These are phyloP conservation scores for Parnassius smintheus DNA, from an alignment of 2,888 invertebrate genomes.

Conservation along the genomic window DNA sequence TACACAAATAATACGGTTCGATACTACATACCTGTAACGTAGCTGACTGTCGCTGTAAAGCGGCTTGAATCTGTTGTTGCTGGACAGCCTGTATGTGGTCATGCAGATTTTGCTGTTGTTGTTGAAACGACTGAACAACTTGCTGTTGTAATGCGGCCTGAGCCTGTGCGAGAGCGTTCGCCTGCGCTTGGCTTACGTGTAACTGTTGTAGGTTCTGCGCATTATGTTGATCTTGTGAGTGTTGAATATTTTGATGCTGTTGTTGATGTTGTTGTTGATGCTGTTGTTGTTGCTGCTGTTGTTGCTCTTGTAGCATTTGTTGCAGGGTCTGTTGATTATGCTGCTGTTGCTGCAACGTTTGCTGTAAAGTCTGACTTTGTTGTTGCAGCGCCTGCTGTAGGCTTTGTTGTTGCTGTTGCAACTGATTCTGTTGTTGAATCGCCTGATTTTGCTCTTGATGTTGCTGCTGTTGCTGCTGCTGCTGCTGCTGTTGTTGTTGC, in stretches of 20 bases:
- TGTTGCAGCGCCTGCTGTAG: constrained; percentile 47
- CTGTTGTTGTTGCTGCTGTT: constrained; percentile 45
- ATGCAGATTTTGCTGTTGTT: constrained; percentile 71
- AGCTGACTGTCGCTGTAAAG: constrained; percentile 70
- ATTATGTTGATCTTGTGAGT: constrained; percentile 47
- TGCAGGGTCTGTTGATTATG: constrained; percentile 43
- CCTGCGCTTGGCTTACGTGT: constrained; percentile 73
- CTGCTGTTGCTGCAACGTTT: constrained; percentile 51
- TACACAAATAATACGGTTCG: too few relatives aligned
- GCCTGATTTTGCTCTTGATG: constrained; percentile 50
- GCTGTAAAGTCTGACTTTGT: constrained; percentile 44
- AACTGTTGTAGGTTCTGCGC: constrained; percentile 64
- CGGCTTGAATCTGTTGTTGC: constrained; percentile 75
- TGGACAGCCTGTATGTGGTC: constrained; percentile 73
- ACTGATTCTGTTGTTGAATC: constrained; percentile 43
- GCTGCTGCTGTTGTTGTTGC: constrained; percentile 66
- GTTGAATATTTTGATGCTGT: constrained; percentile 46
- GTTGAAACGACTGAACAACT: constrained; percentile 70
- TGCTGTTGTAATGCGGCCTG: constrained; percentile 72
- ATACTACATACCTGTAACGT: constrained; percentile 59
- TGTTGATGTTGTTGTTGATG: constrained; percentile 45
- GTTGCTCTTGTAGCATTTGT: constrained; percentile 55
- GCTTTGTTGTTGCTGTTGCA: constrained; percentile 45
- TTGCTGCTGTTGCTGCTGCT: constrained; percentile 60
- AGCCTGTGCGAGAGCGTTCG: constrained; percentile 70